Evolutionary conservation across 2,113 vertebrate genomes (phyloP).

Genomic region (Odocoileus hemionus): DNA sequence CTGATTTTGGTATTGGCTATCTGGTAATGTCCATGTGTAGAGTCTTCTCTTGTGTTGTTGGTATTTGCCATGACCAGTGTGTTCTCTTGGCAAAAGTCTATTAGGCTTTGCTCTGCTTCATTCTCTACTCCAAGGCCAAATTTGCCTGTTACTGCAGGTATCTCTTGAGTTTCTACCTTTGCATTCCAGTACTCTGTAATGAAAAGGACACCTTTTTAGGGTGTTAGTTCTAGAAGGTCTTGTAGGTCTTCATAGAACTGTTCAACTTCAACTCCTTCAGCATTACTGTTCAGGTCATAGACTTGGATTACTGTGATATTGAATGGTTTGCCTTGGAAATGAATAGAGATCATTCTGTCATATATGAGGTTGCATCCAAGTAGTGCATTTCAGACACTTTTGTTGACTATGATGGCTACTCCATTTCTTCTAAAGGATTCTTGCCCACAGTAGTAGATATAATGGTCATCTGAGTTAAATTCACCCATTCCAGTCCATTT

Average conservation of each 20-base stretch:
- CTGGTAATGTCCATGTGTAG: not conserved
- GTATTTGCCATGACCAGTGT: not conserved
- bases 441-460: not conserved
- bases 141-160: not conserved
- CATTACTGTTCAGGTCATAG: not conserved
- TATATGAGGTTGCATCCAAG: not conserved
- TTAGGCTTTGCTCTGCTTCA: not conserved
- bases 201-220: not conserved
- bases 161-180: not conserved
- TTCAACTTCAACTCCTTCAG: not conserved
- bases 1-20: not conserved
- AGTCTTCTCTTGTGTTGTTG: not conserved
- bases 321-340: not conserved
- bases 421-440: not conserved
- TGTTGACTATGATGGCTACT: not conserved
- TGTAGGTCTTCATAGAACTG: not conserved
- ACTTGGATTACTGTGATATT: not conserved
- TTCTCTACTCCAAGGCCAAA: not conserved
- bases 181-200: not conserved
- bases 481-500: not conserved
- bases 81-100: not conserved
- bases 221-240: not conserved
- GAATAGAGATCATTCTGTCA: not conserved
- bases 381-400: not conserved
- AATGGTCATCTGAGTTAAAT: not conserved